Base-by-base conservation (phyloP, 1,140 invertebrate species). In the Drosophila tropicalis region DNA sequence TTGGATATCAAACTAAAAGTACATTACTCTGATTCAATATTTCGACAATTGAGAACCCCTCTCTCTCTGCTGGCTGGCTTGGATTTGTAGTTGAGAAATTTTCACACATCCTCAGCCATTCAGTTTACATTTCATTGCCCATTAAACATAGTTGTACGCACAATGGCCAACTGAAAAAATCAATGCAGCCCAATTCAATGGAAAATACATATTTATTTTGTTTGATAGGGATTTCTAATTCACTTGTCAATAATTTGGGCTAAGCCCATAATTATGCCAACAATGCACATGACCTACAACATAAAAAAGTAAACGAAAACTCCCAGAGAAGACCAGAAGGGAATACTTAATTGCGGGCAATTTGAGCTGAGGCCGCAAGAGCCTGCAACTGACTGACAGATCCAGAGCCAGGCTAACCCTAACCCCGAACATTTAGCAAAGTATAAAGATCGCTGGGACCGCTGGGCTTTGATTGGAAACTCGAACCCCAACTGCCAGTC, bases 201-300 rank as follows among this genome's bases (percentile, higher is more conserved):
- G 25, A 44, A 62, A 19, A 29, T 13, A 51, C 17, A 47, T n/a
- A 44, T 63, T 63, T 63, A 51, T 22, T 51, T 22, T 51, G 17
- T 4, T 22, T 22, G 17, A 22, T 51, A 22, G 44, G 44, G 44
- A 51, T 51, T 63, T 63, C 61, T 63, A 63, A 63, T 29, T 63
- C 61, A 63, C 61, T 63, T 63, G 61, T 44, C 61, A 63, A 63
- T 63, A 63, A 63, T 63, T 63, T 63, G 61, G 15, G 39, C 61
- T 63, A 63, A 63, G 61, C 61, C 61, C 61, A 63, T 63, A 63
- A 63, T 63, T 63, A 63, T 63, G 39, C 61, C 61, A 47, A 63
- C 61, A 63, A 63, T 41, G 41, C 39, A 41, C 36, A 61, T 32
- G 32, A 61, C 34, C 58, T 34, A 62, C n/a, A 41, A 22, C 3